These are phyloP conservation scores for Lumbricus terrestris DNA, from an alignment of 2,888 invertebrate genomes.

Conservation along the genomic window DNA sequence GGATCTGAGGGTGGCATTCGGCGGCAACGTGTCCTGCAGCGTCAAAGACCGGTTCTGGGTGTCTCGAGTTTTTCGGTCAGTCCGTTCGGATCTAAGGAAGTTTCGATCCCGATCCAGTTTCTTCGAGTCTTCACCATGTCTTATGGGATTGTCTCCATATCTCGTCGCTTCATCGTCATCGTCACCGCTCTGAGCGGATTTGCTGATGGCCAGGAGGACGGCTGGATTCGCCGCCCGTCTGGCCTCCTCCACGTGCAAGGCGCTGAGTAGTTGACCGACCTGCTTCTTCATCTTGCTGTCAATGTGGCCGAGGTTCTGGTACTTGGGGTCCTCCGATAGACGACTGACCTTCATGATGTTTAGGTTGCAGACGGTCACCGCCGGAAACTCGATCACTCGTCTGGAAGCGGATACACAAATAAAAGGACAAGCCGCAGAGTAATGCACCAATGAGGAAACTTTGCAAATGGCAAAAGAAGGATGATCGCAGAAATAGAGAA, in stretches of 20 bases:
- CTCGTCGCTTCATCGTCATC: not conserved
- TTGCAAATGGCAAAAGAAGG: too few relatives aligned
- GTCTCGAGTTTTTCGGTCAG: not conserved
- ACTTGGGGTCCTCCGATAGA: not conserved
- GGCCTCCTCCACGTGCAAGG: not conserved
- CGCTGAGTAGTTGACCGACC: not conserved
- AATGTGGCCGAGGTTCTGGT: not conserved
- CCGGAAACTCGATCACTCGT: conserved; percentile 16
- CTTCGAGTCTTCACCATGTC: too few relatives aligned
- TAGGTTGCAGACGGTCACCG: conserved; percentile 27
- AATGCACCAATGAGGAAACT: too few relatives aligned
- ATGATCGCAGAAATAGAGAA: too few relatives aligned
- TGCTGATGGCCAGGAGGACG: not conserved
- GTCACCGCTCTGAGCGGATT: not conserved
- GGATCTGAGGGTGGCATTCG: not conserved
- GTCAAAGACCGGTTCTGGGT: not conserved
- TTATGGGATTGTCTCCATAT: not conserved
- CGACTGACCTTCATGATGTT: conserved; percentile 22
- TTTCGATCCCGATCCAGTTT: not conserved
- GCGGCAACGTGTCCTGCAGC: too few relatives aligned
- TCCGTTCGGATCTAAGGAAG: not conserved
- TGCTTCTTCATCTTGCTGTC: not conserved
- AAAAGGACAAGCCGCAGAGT: not conserved
- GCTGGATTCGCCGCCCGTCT: not conserved
- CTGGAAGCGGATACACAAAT: not conserved